Evolutionary conservation across 1,140 invertebrate genomes (phyloP).

Genomic region (Sminthurinus signatus): DNA sequence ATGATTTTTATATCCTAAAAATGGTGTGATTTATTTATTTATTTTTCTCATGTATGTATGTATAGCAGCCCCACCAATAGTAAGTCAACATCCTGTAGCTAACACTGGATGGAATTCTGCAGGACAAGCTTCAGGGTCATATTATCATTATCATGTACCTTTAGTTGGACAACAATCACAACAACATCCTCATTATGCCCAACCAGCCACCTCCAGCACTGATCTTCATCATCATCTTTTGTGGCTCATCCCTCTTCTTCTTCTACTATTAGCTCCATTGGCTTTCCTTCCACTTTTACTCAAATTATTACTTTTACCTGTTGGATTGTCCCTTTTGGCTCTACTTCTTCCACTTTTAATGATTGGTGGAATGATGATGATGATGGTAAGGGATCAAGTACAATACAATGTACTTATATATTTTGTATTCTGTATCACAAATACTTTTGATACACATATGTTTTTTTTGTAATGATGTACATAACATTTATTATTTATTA

Average conservation of each 20-base stretch:
- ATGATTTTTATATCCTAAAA: too few relatives aligned
- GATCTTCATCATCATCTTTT: conserved; percentile 6
- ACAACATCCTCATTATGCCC: conserved; percentile 7
- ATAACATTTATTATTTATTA: too few relatives aligned
- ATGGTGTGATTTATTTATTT: too few relatives aligned
- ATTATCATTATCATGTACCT: conserved; percentile 37
- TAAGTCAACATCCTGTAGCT: too few relatives aligned
- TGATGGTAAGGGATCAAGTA: conserved; percentile 32
- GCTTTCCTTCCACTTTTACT: conserved; percentile 27
- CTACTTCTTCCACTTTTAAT: conserved; percentile 17
- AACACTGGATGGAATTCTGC: conserved; percentile 4
- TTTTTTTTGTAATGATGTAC: too few relatives aligned
- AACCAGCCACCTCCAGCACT: background rate
- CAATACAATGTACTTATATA: too few relatives aligned
- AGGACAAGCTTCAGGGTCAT: conserved; percentile 28
- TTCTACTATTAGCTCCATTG: conserved; percentile 13
- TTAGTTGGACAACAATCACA: conserved; percentile 24
- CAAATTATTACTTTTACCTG: conserved; percentile 20
- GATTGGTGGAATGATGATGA: conserved; percentile 28
- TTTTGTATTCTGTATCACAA: too few relatives aligned
- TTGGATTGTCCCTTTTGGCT: conserved; percentile 26
- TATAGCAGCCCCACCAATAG: background rate
- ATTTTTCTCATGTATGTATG: too few relatives aligned
- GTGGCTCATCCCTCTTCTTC: conserved; percentile 12
- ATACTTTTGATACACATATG: too few relatives aligned